A percentile compares a stretch with the other conserved stretches of the same genome.
These are phyloP conservation scores for Macrotis lagotis DNA, from an alignment of 2,113 vertebrate species.

Conservation along the genomic window DNA sequence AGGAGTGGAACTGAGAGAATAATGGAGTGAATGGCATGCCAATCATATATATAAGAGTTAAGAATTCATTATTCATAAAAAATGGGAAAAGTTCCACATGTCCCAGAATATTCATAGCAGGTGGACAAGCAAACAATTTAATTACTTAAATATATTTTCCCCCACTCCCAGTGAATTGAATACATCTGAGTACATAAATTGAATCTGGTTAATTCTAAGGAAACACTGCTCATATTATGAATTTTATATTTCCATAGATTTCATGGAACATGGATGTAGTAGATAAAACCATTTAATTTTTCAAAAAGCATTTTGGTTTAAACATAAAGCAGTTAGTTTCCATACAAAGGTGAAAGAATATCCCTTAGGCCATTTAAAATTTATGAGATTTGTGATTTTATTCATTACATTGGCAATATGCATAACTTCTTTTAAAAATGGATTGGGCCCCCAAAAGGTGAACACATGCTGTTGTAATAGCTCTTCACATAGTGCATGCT, in stretches of 20 bases:
- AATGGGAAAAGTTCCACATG: no score
- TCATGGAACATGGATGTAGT: conserved; percentile 63
- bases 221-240: conserved; percentile 50
- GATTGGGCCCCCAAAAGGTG: conserved; percentile 63
- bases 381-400: conserved; percentile 72
- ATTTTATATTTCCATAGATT: conserved; percentile 72
- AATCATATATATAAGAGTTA: background rate
- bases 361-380: conserved; percentile 65
- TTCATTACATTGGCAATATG: conserved; percentile 76
- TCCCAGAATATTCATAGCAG: no score
- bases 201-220: conserved; percentile 46
- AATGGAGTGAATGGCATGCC: background rate
- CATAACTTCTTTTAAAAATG: conserved; percentile 74
- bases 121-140: background rate
- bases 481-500: conserved; percentile 58
- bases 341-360: conserved; percentile 70
- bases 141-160: conserved; percentile 1
- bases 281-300: conserved; percentile 66
- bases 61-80: background rate
- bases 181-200: conserved; percentile 39
- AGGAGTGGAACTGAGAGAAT: background rate
- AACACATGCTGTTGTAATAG: conserved; percentile 61
- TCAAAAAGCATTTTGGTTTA: conserved; percentile 38
- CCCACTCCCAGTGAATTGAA: background rate
- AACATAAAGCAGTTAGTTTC: conserved; percentile 60